Evolutionary conservation across 2,888 invertebrate species (phyloP).

Genomic region (Acrobasis consociella): DNA sequence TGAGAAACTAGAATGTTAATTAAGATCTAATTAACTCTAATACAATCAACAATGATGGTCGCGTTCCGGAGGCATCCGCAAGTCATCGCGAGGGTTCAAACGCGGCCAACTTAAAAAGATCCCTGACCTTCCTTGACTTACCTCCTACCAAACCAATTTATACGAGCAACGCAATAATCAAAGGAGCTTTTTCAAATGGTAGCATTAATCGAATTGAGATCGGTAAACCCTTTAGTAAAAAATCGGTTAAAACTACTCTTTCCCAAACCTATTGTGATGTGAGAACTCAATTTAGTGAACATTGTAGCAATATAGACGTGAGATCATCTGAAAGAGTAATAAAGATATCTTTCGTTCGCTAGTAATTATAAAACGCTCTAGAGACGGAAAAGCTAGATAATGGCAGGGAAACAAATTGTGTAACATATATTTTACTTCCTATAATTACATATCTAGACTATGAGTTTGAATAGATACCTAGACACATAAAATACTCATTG

Average conservation of each 20-base stretch:
- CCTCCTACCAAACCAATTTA: slow-evolving; percentile 35
- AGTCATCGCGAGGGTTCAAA: slow-evolving; percentile 72
- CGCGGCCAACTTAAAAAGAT: slow-evolving; percentile 52
- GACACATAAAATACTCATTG: not conserved
- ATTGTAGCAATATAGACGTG: slow-evolving; percentile 57
- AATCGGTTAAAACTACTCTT: slow-evolving; percentile 74
- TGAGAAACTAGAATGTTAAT: slow-evolving; percentile 82
- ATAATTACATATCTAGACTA: slow-evolving; percentile 4
- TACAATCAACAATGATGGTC: slow-evolving; percentile 81
- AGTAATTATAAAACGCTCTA: slow-evolving; percentile 28
- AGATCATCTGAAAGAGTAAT: slow-evolving; percentile 65
- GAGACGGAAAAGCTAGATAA: slow-evolving; percentile 21
- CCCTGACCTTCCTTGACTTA: slow-evolving; percentile 56
- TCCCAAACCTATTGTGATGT: slow-evolving; percentile 75
- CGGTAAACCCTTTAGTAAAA: slow-evolving; percentile 81
- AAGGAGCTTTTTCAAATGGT: slow-evolving; percentile 49
- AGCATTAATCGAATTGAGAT: slow-evolving; percentile 77
- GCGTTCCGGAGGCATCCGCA: slow-evolving; percentile 77
- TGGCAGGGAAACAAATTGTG: slow-evolving; percentile 15
- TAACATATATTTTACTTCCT: slow-evolving; percentile 12
- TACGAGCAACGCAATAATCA: slow-evolving; percentile 18
- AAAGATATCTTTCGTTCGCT: slow-evolving; percentile 58
- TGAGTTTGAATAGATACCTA: not conserved
- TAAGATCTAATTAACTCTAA: slow-evolving; percentile 82
- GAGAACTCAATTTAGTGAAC: slow-evolving; percentile 80